These are phyloP conservation scores for Oasisia sp. DNA, from an alignment of 2,888 invertebrate genomes.

Conservation along the genomic window DNA sequence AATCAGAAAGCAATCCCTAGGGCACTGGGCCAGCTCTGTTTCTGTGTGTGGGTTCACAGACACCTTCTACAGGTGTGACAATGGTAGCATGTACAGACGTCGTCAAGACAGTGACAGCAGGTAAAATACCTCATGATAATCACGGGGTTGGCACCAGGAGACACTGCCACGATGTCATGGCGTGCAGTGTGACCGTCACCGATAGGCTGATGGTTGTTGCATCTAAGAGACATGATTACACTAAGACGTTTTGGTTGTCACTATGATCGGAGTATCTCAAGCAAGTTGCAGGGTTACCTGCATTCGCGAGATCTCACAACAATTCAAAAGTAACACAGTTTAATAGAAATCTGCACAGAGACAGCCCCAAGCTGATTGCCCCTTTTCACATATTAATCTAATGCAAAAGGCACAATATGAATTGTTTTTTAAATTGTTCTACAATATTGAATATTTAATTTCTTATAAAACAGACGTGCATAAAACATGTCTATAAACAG, in stretches of 20 bases:
- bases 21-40: background rate
- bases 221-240: background rate
- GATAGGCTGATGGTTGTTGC: background rate
- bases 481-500: too few relatives aligned
- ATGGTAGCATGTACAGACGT: background rate
- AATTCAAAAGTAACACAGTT: background rate
- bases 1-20: too few relatives aligned
- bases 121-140: background rate
- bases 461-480: too few relatives aligned
- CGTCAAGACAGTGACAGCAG: background rate
- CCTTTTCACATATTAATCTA: too few relatives aligned
- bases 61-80: constrained; percentile 6
- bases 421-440: too few relatives aligned
- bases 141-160: background rate
- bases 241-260: background rate
- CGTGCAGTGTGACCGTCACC: background rate
- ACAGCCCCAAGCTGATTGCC: background rate
- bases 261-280: background rate
- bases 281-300: background rate
- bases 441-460: too few relatives aligned
- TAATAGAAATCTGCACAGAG: background rate
- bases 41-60: background rate
- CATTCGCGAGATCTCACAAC: background rate
- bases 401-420: too few relatives aligned
- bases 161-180: too few relatives aligned